phyloP scores from a whole-genome alignment of 2,113 vertebrate genomes.

The Mustela nigripes region DNA sequence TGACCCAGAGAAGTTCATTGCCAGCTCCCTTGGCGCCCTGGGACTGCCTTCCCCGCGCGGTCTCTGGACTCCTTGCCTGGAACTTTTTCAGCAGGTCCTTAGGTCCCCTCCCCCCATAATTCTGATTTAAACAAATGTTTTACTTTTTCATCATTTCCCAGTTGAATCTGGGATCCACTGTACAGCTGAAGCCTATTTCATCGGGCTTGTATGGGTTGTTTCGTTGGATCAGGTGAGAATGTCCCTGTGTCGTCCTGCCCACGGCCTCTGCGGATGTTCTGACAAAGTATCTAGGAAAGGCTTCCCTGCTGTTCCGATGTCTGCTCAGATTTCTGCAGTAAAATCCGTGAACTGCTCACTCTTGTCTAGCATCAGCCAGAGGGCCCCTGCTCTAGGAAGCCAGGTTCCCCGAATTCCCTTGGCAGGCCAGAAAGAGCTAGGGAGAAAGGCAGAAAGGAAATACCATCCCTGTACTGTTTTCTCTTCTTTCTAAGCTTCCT shows the following conservation, averaged over 20 bases:
- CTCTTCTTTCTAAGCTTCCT: too few relatives aligned
- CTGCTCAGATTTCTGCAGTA: not conserved
- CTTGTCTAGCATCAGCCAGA: not conserved
- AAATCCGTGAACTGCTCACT: not conserved
- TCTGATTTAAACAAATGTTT: not conserved
- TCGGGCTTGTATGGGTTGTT: too few relatives aligned
- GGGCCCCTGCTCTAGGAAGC: not conserved
- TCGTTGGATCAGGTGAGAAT: not conserved
- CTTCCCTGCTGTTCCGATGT: not conserved
- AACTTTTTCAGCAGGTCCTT: not conserved
- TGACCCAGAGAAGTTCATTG: not conserved
- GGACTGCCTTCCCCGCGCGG: not conserved
- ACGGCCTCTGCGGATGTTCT: not conserved
- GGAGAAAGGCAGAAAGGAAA: not conserved
- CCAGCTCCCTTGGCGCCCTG: not conserved
- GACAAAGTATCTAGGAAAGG: not conserved
- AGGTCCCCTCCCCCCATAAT: not conserved
- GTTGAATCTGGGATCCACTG: not conserved
- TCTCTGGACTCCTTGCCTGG: not conserved
- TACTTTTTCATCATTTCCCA: not conserved
- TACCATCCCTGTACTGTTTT: too few relatives aligned
- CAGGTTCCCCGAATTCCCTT: not conserved
- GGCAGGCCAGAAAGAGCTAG: not conserved
- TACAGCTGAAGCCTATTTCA: not conserved
- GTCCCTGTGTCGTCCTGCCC: not conserved